Conservation (phyloP, 2,797 vertebrate genomes). For the Myripristis jacobus region DNA sequence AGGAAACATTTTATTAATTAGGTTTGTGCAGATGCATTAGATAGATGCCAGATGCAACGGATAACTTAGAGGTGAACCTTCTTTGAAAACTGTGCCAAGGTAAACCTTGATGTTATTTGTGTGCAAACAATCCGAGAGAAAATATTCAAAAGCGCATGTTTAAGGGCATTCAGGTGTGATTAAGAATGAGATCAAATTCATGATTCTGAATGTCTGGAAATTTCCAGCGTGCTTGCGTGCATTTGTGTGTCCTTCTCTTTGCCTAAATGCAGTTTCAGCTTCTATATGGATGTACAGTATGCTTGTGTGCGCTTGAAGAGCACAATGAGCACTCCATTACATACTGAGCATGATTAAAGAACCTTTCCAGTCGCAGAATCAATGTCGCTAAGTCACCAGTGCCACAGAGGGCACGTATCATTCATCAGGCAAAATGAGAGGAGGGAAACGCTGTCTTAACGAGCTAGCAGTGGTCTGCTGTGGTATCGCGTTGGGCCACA, state of each 20-base stretch:
- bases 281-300: not conserved
- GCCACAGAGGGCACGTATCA: slow-evolving; percentile 59
- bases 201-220: not conserved
- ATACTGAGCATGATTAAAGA: slow-evolving; percentile 49
- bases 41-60: slow-evolving; percentile 14
- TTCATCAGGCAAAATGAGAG: slow-evolving; percentile 64
- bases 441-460: slow-evolving; percentile 54
- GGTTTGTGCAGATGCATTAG: slow-evolving; percentile 6
- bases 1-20: slow-evolving; percentile 7
- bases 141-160: slow-evolving; percentile 23
- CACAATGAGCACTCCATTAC: slow-evolving; percentile 42
- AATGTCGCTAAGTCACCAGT: slow-evolving; percentile 27
- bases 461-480: slow-evolving; percentile 44
- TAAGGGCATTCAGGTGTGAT: slow-evolving; percentile 21
- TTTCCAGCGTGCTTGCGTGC: not conserved
- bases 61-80: not conserved
- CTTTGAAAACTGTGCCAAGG: slow-evolving; percentile 14
- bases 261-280: not conserved
- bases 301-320: slow-evolving; percentile 23
- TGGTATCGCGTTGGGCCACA: slow-evolving; percentile 70
- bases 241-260: not conserved
- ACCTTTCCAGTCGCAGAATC: slow-evolving; percentile 49
- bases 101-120: slow-evolving; percentile 16
- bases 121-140: slow-evolving; percentile 25
- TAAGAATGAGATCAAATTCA: slow-evolving; percentile 7